These are phyloP conservation scores for Pitangus sulphuratus DNA, from an alignment of 2,797 vertebrate genomes.

Conservation along the genomic window DNA sequence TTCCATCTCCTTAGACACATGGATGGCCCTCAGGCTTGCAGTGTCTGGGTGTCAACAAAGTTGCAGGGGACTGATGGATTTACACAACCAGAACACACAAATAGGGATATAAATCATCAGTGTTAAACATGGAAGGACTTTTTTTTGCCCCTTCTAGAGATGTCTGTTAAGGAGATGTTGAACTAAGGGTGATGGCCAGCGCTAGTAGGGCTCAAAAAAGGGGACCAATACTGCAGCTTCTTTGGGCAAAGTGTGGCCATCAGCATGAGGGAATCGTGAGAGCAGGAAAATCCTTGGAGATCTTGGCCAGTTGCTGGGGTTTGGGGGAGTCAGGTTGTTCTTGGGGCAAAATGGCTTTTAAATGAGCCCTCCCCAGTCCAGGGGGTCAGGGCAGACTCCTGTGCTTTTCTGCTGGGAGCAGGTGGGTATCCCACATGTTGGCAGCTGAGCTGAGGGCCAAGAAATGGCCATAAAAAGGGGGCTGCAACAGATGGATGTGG, in stretches of 20 bases:
- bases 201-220: not conserved
- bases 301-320: not conserved
- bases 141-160: not conserved
- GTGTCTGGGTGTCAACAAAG: not conserved
- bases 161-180: not conserved
- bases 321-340: not conserved
- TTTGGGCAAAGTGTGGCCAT: not conserved
- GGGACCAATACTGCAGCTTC: not conserved
- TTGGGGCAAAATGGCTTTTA: not conserved
- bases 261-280: rapidly evolving
- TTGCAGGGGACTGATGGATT: not conserved
- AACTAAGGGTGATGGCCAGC: not conserved
- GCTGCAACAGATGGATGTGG: rapidly evolving
- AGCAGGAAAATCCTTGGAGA: not conserved
- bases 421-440: rapidly evolving
- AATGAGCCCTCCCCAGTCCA: not conserved
- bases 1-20: rapidly evolving
- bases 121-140: not conserved
- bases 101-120: not conserved
- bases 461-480: not conserved
- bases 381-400: not conserved
- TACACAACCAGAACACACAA: not conserved
- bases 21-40: not conserved
- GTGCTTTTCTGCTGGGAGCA: rapidly evolving
- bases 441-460: not conserved